These are phyloP conservation scores for Mormyrops attenuatus DNA, from an alignment of 2,797 vertebrate species.

Conservation along the genomic window DNA sequence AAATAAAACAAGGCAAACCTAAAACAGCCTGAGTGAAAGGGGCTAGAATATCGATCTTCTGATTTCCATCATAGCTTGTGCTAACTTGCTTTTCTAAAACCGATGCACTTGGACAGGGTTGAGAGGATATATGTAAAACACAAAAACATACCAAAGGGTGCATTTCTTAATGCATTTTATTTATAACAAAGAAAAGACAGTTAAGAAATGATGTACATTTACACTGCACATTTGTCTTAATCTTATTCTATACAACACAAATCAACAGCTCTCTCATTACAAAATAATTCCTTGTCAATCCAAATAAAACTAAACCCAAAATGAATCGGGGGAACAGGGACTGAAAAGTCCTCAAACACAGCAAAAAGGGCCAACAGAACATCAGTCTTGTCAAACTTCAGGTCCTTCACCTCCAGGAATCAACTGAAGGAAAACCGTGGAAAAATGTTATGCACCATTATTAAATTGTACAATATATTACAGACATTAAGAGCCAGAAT, in stretches of 20 bases:
- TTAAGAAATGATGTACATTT: neutral
- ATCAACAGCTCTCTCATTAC: constrained; percentile 15
- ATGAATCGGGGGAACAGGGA: constrained; percentile 9
- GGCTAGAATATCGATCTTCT: neutral
- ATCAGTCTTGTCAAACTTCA: constrained; percentile 70
- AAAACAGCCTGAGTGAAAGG: neutral
- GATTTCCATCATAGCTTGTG: neutral
- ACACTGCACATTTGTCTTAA: neutral
- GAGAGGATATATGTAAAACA: neutral
- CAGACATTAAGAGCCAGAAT: neutral
- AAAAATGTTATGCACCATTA: neutral
- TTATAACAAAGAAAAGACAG: constrained; percentile 39
- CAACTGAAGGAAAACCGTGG: constrained; percentile 59
- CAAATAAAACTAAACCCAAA: constrained; percentile 11
- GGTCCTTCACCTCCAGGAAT: constrained; percentile 97
- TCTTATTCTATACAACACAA: constrained; percentile 24
- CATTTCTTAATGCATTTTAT: constrained; percentile 39
- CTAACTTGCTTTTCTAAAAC: neutral
- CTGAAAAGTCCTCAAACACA: constrained; percentile 18
- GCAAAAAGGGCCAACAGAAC: neutral
- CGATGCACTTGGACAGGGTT: neutral
- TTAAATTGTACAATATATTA: neutral
- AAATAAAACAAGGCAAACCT: neutral
- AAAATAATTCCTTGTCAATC: constrained; percentile 8
- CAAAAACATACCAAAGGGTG: neutral